These are phyloP conservation scores for Diphyllodes magnificus DNA, from an alignment of 2,113 vertebrate genomes.

Conservation along the genomic window DNA sequence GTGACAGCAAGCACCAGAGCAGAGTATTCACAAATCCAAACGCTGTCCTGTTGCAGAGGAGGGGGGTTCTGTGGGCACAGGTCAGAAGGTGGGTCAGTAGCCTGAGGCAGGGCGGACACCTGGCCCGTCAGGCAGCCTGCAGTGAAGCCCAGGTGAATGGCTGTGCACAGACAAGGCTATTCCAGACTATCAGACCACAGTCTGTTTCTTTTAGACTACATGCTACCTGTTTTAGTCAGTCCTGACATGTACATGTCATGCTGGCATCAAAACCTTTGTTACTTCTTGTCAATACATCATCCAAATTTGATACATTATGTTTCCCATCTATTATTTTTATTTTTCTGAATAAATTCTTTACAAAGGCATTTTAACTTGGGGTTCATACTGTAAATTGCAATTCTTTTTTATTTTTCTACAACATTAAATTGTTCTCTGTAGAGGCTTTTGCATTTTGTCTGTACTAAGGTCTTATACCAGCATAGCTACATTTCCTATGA, in stretches of 20 bases:
- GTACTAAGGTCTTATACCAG: not conserved
- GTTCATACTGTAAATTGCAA: not conserved
- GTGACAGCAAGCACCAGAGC: not conserved
- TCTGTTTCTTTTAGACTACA: not conserved
- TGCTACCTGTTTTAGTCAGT: not conserved
- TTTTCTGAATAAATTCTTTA: not conserved
- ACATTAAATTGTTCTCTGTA: not conserved
- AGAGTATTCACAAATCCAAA: not conserved
- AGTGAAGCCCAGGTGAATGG: no score
- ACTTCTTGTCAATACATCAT: not conserved
- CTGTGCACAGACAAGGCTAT: not conserved
- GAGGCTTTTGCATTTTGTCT: not conserved
- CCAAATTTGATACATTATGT: not conserved
- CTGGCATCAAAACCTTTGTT: not conserved
- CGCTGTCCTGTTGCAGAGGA: rapidly evolving
- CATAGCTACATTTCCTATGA: not conserved
- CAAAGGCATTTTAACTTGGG: not conserved
- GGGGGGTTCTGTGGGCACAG: not conserved
- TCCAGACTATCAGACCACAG: not conserved
- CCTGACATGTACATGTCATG: rapidly evolving
- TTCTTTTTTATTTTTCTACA: not conserved
- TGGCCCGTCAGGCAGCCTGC: not conserved
- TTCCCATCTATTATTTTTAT: not conserved
- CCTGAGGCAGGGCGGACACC: not conserved
- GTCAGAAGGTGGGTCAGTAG: not conserved